These are phyloP conservation scores for Gadus chalcogrammus DNA, from an alignment of 2,113 vertebrate genomes.

Conservation along the genomic window DNA sequence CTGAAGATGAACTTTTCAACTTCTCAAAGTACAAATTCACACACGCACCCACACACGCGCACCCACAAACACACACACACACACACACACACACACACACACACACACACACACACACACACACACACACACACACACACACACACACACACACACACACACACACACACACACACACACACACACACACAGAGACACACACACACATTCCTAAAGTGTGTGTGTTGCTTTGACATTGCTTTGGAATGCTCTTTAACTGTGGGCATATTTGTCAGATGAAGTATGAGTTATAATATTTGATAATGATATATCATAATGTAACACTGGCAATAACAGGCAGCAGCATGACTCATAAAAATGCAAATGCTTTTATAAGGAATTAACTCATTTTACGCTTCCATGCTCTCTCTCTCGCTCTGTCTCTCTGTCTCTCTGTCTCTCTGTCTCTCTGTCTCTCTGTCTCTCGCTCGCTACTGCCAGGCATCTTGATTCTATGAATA, in stretches of 20 bases:
- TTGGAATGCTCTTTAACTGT: too few species aligned
- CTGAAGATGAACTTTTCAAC: neutral
- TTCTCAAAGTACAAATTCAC: too few species aligned
- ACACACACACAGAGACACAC: neutral
- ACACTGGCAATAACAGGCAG: slow-evolving; percentile 36
- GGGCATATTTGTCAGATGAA: too few species aligned
- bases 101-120: neutral
- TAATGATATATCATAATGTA: slow-evolving; percentile 30
- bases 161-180: too few species aligned
- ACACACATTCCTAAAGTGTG: neutral
- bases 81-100: neutral
- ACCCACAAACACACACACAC: too few species aligned
- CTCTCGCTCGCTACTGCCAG: neutral
- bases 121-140: neutral
- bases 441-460: neutral
- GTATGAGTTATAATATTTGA: too few species aligned
- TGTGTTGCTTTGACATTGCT: neutral
- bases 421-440: neutral
- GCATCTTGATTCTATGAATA: slow-evolving; percentile 22
- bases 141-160: neutral
- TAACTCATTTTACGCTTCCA: slow-evolving; percentile 8
- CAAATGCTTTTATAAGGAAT: slow-evolving; percentile 30
- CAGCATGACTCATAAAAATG: slow-evolving; percentile 50
- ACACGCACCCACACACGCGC: neutral
- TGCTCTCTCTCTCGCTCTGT: neutral